These are phyloP conservation scores for Ormyrus labotus DNA, from an alignment of 2,888 invertebrate genomes.

Conservation along the genomic window DNA sequence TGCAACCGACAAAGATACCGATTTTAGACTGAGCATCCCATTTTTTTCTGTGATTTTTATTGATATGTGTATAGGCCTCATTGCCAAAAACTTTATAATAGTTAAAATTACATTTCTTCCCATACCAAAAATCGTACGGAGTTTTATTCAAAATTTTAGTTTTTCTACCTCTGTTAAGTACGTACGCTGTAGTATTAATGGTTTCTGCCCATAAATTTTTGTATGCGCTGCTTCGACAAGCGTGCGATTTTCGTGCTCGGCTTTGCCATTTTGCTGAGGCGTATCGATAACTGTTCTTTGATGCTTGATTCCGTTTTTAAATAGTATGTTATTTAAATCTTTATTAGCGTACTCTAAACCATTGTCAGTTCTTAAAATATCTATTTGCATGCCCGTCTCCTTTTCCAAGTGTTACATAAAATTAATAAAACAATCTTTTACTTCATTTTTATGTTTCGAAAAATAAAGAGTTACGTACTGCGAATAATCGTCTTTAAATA, in stretches of 20 bases:
- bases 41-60: conserved; percentile 2
- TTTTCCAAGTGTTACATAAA: too few species aligned
- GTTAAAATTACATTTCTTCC: conserved; percentile 4
- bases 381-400: too few species aligned
- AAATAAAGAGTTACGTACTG: too few species aligned
- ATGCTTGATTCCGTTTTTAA: conserved; percentile 21
- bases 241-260: conserved; percentile 62
- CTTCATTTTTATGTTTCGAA: too few species aligned
- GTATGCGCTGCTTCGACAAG: conserved; percentile 62
- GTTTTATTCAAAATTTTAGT: conserved; percentile 10
- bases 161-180: conserved; percentile 42
- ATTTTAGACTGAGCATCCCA: conserved; percentile 21
- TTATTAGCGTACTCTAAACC: conserved; percentile 14
- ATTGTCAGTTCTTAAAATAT: not conserved
- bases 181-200: conserved; percentile 41
- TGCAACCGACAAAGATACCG: not conserved
- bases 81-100: not conserved
- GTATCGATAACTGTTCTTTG: conserved; percentile 48
- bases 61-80: not conserved
- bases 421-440: too few species aligned
- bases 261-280: conserved; percentile 63
- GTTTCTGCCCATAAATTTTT: conserved; percentile 58
- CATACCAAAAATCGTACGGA: conserved; percentile 23
- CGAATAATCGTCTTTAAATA: too few species aligned
- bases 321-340: not conserved